Evolutionary conservation across 2,888 invertebrate genomes (phyloP), one percentile per base, ranked within the genome.

Genomic region (Blera fallax): DNA sequence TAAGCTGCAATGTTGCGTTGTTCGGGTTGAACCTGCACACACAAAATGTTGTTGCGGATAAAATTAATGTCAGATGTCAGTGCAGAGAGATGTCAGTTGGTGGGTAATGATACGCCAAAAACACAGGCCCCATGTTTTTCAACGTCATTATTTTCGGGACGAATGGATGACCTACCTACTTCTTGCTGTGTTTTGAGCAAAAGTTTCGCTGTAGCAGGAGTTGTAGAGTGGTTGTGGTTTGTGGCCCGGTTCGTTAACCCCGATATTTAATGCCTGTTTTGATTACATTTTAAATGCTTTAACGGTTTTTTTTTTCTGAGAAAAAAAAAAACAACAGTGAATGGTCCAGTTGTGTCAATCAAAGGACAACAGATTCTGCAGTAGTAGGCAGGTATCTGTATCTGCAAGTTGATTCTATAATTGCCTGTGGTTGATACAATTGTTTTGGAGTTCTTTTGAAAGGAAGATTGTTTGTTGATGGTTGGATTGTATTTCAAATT

Each of bases 61-160:
- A 76, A 84, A 84, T 80, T 84, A 84, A 84, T 84, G 84, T 84
- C 84, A 65, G 74, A 84, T 84, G 84, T 78, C 82, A 82, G 82
- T 78, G 50, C 58, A 27, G 64, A 81, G 58, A 69, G 48, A 70
- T 82, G 77, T 70, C 84, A 74, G 84, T 83, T 40, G 27, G 32
- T 34, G 56, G 79, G 62, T 84, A 84, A 73, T 74, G 69, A 79
- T 74, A 80, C 64, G 40, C 80, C 69, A 80, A 84, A 70, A 58
- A 64, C 54, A 65, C 62, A 45, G 34, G n/a, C 50, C 34, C 21
- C 62, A 73, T 79, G 45, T 73, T 48, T 72, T 64, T 29, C 18
- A 54, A 84, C 83, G 62, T 84, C 83, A 84, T 84, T 80, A 80
- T 84, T 84, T 84, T 76, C 74, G 78, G 73, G 80, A 69, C 34